Evolutionary conservation across 2,888 invertebrate species (phyloP).

Genomic region (Notocelia uddmanniana): DNA sequence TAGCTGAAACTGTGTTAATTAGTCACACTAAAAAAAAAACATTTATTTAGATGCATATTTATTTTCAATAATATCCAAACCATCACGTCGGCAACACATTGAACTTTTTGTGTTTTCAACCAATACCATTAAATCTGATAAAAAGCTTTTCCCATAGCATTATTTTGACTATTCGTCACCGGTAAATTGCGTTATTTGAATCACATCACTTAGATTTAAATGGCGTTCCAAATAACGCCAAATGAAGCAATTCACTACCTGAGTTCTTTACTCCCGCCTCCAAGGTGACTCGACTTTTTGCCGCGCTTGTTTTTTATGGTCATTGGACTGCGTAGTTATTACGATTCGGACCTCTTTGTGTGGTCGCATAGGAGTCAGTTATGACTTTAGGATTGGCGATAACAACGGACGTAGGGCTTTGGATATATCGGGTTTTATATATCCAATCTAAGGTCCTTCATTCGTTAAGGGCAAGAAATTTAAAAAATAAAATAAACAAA

Average conservation of each 20-base stretch:
- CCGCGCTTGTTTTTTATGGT: slow-evolving; percentile 69
- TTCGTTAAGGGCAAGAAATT: no score
- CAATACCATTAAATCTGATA: background rate
- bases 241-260: slow-evolving; percentile 84
- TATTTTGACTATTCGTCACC: slow-evolving; percentile 47
- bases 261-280: slow-evolving; percentile 77
- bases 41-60: background rate
- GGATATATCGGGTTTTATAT: background rate
- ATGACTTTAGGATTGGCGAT: slow-evolving; percentile 16
- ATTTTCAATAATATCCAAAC: no score
- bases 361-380: slow-evolving; percentile 54
- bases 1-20: no score
- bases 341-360: slow-evolving; percentile 77
- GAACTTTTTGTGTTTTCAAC: background rate
- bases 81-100: background rate
- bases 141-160: background rate
- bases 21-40: background rate
- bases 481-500: no score
- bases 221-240: slow-evolving; percentile 66
- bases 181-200: slow-evolving; percentile 57
- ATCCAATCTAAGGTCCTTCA: no score
- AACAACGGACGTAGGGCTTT: slow-evolving; percentile 1
- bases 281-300: slow-evolving; percentile 84
- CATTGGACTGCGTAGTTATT: slow-evolving; percentile 64
- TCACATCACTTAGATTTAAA: slow-evolving; percentile 57